Conservation (phyloP, 2,888 invertebrate genomes). For the Papilio gigon region DNA sequence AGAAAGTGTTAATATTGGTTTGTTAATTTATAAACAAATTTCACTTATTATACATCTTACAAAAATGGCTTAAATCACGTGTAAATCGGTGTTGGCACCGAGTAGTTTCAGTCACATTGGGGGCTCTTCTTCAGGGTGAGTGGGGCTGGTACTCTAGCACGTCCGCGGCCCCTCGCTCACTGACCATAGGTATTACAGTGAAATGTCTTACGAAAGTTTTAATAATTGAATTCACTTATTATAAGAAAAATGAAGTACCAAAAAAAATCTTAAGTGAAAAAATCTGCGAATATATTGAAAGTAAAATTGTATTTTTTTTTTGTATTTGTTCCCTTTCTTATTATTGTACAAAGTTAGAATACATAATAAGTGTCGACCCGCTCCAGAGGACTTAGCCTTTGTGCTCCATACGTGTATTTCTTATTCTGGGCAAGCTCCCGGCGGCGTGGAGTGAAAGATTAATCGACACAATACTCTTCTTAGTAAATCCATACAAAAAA, state of each 20-base stretch:
- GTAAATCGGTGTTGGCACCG: too few species aligned
- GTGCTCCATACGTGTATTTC: constrained; percentile 35
- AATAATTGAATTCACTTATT: too few species aligned
- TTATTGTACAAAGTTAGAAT: constrained; percentile 39
- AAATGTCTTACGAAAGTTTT: too few species aligned
- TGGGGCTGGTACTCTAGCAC: too few species aligned
- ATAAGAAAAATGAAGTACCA: background rate
- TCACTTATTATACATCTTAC: background rate
- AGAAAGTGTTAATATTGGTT: too few species aligned
- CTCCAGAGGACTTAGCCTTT: constrained; percentile 35
- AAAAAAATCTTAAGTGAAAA: constrained; percentile 18
- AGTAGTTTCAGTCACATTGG: too few species aligned
- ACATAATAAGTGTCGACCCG: constrained; percentile 30
- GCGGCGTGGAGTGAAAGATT: constrained; percentile 36
- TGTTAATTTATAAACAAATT: background rate
- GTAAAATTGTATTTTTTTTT: constrained; percentile 12
- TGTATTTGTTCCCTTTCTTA: constrained; percentile 29
- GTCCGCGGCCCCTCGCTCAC: too few species aligned
- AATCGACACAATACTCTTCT: constrained; percentile 31
- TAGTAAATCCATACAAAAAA: background rate
- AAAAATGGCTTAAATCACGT: too few species aligned
- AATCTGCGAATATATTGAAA: constrained; percentile 14
- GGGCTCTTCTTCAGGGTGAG: too few species aligned
- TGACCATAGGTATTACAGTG: too few species aligned
- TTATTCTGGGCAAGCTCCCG: constrained; percentile 35